Base-by-base conservation (phyloP, 2,113 vertebrate species). In the Hydropotes inermis region DNA sequence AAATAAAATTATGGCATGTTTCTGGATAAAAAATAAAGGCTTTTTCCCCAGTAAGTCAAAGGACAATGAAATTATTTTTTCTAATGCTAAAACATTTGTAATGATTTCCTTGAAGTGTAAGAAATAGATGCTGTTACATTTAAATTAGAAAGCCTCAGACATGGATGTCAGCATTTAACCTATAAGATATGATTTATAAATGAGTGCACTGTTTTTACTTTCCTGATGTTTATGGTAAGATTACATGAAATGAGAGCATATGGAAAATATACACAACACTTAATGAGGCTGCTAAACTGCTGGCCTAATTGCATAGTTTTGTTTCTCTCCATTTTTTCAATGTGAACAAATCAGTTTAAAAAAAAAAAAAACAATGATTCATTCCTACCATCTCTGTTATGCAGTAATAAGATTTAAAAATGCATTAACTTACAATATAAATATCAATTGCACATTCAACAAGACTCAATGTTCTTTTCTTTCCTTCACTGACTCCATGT, bases 391-490 rank as follows among this genome's bases (percentile, higher is more conserved):
- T 93, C 81, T 87, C 84, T 95, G 58, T 82, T 88, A 89, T 92
- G 27, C 74, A 86, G 30, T 83, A 94, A 96, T 57, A 89, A 97
- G 89, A 97, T 97, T 95, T 95, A 97, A 96, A 97, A 98, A 85
- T 70, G 50, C 81, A 87, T 92, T 96, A 88, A 58, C 64, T 96
- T 86, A 89, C 47, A 97, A 61, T 85, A 61, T 70, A 96, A 97
- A 95, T 98, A 97, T 92, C 91, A 95, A 39, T 85, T 74, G 97
- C 52, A 91, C 88, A 58, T 78, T 93, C 96, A 87, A 92, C 58
- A 82, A 95, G 94, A 94, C 92, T 97, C 61, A 86, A 30, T 98
- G 95, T 97, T 97, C 98, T 95, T 96, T 97, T 97, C 94, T 91
- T 97, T 94, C 89, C 95, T 97, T 98, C 94, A 94, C 83, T 95